Evolutionary conservation across 2,113 vertebrate genomes (phyloP).

Genomic region (Nipponia nippon): DNA sequence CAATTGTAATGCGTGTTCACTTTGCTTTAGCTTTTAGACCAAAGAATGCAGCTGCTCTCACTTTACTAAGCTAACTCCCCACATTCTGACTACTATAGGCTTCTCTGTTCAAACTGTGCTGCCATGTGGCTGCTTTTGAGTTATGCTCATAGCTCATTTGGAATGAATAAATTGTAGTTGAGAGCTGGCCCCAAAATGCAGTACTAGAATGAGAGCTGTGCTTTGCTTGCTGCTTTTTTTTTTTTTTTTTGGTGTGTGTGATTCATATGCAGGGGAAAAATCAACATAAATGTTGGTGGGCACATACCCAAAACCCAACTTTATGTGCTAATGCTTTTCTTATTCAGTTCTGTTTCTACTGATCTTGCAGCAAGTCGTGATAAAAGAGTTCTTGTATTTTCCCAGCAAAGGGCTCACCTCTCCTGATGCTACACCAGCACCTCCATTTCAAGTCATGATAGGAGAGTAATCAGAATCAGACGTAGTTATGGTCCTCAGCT

Average conservation of each 20-base stretch:
- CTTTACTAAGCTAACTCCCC: neutral
- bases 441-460: neutral
- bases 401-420: neutral
- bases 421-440: neutral
- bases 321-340: neutral
- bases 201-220: neutral
- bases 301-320: neutral
- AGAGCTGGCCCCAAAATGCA: neutral
- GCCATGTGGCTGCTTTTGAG: neutral
- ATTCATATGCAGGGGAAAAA: neutral
- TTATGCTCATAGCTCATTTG: neutral
- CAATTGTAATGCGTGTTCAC: neutral
- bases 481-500: neutral
- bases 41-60: neutral
- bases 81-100: neutral
- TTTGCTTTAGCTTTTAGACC: neutral
- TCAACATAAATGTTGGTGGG: neutral
- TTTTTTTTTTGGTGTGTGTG: neutral
- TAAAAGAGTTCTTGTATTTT: neutral
- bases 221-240: neutral
- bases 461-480: neutral
- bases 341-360: neutral
- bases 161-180: neutral
- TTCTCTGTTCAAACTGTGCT: neutral
- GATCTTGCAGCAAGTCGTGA: neutral